Evolutionary conservation across 2,888 invertebrate species (phyloP), one percentile per base, ranked within the genome.

Genomic region (Tineola bisselliella): DNA sequence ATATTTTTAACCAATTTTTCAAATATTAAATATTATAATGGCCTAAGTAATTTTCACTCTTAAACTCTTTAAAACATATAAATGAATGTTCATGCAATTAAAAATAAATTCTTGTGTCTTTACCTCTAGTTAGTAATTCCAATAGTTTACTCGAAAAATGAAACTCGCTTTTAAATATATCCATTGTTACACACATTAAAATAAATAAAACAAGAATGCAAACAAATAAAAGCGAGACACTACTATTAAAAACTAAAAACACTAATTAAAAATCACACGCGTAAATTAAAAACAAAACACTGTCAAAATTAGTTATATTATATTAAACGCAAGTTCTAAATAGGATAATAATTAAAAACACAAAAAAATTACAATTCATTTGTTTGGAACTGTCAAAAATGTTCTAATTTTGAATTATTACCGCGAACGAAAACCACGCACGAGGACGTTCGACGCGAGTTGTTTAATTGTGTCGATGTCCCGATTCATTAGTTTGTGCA

Each of bases 401-500:
- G 17, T 25, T 54, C 54, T 18, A 54, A 54, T 25, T 54, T 54
- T 1, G 18, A 54, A 54, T 6, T 54, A 54, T 54, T 18, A 12
- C 18, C 54, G 54, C 18, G 44, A 44, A 44, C 44, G 75, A 75
- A 77, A 72, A 77, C 72, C 73, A 71, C 71, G 74, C 71, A 68
- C 25, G 25, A 6, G 25, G 25, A 25, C 73, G 78, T 70, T 80
- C 77, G 81, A 76, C 78, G 77, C 78, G 77, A 79, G 83, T 81
- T 81, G 79, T 78, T 82, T 84, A 82, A 86, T 86, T 84, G 83
- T 84, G 75, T 75, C 76, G 60, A 71, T 76, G 81, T 75, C 80
- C 81, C 82, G 83, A 84, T 84, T 84, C 84, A 84, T 86, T 84
- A 86, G 81, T 86, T 84, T 84, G 81, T 80, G 77, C 77, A 78